Evolutionary conservation across 2,113 vertebrate genomes (phyloP), one percentile per base, ranked within the genome.

Genomic region (Eudorcas thomsonii): DNA sequence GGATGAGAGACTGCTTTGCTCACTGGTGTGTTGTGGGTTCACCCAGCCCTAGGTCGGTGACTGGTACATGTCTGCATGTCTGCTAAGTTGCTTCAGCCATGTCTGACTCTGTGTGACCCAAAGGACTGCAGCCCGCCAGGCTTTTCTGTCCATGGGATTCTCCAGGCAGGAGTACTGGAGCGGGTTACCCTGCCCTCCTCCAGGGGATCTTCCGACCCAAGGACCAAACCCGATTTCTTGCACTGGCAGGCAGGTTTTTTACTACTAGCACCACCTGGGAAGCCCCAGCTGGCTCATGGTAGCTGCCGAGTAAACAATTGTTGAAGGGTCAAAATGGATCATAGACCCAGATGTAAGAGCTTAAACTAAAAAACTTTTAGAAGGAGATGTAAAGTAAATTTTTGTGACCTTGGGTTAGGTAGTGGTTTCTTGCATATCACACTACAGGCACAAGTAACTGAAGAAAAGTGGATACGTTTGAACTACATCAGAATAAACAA

Each of bases 51-150:
- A 43, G 62, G 67, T 50, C 6, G 21, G 60, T 39, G 55, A 50
- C 54, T 30, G 39, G 23, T 6, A 28, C 26, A 10, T 5, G 16
- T 74, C 21, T 2, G 3, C 39, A 2, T 43, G 12, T 2, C 5
- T 74, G 71, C 71, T 2, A 77, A 77, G 3, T 43, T 3, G 0
- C 71, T 43, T 77, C 39, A 77, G 71, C 15, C 2, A 6, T 26
- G 39, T 13, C 71, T 25, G 71, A 43, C 23, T 26, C 39, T 43
- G 3, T 77, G 71, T 77, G 71, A 77, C 39, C 39, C 71, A 43
- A 43, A 43, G 71, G 71, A 26, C 36, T 77, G 71, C 39, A 77
- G 39, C 39, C 23, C 2, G 11, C 71, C 23, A 26, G 71, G 39
- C 23, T 77, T 43, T 19, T 71, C 23, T 26, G 39, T 77, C 39